These are phyloP conservation scores for Bombus breviceps DNA, from an alignment of 1,140 invertebrate species.

Conservation along the genomic window DNA sequence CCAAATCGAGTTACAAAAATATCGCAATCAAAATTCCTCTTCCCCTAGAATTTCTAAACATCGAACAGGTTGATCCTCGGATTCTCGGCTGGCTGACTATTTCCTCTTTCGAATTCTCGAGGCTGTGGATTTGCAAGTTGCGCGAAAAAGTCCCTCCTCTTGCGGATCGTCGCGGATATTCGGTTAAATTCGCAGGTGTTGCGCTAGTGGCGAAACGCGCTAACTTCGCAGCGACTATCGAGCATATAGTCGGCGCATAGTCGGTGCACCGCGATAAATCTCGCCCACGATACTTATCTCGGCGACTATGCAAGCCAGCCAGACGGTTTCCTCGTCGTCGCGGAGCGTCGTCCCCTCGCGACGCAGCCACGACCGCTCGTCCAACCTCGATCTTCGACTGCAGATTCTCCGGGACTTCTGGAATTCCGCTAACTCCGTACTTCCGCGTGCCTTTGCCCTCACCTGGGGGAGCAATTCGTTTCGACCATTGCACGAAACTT, in stretches of 20 bases:
- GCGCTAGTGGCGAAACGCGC: constrained; percentile 44
- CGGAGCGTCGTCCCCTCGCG: constrained; percentile 2
- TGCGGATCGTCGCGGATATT: background rate
- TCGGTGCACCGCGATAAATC: constrained; percentile 55
- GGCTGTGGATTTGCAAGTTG: background rate
- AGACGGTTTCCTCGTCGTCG: constrained; percentile 39
- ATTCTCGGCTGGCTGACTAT: background rate
- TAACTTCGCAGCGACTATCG: constrained; percentile 15
- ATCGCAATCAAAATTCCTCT: too few relatives aligned
- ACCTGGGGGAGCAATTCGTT: background rate
- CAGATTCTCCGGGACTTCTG: constrained; percentile 3
- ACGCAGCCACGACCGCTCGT: too few relatives aligned
- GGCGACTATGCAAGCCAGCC: constrained; percentile 19
- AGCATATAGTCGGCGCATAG: constrained; percentile 8
- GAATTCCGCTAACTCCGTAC: constrained; percentile 24
- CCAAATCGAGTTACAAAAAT: too few relatives aligned
- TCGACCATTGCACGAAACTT: background rate
- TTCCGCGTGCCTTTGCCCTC: background rate
- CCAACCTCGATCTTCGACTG: constrained; percentile 4
- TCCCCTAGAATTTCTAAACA: too few relatives aligned
- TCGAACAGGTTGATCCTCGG: too few relatives aligned
- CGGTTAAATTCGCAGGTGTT: constrained; percentile 56
- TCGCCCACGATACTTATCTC: constrained; percentile 52
- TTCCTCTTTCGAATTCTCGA: too few relatives aligned
- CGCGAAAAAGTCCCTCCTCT: background rate